Evolutionary conservation across 2,797 vertebrate species (phyloP).

Genomic region (Periophthalmus magnuspinnatus): DNA sequence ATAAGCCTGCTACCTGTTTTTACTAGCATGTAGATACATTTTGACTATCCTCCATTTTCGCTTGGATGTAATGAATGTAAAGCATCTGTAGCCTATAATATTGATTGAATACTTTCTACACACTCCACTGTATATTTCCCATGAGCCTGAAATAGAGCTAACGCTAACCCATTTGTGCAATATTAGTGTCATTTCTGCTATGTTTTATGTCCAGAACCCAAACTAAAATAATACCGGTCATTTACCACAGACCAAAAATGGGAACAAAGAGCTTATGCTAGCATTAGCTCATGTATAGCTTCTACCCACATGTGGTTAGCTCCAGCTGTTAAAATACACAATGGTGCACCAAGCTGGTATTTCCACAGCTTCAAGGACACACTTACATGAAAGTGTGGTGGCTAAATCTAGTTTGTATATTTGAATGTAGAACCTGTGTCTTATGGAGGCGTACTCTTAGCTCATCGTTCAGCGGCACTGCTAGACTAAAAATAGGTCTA

Average conservation of each 20-base stretch:
- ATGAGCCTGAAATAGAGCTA: neutral
- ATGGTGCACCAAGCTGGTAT: neutral
- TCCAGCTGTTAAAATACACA: conserved; percentile 12
- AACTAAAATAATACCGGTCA: neutral
- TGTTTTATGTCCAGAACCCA: neutral
- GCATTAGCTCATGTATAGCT: neutral
- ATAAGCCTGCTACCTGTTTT: too few relatives aligned
- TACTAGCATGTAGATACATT: too few relatives aligned
- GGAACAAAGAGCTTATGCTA: neutral
- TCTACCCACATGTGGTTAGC: neutral
- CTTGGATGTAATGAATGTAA: too few relatives aligned
- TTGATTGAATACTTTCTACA: too few relatives aligned
- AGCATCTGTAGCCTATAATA: too few relatives aligned
- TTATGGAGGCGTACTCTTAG: neutral
- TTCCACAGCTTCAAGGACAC: neutral
- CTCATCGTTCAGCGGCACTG: neutral
- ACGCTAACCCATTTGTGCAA: neutral
- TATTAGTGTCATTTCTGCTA: neutral
- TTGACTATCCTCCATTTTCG: too few relatives aligned
- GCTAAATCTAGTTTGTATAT: neutral
- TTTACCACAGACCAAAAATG: neutral
- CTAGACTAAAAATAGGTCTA: neutral
- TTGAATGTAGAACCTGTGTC: neutral
- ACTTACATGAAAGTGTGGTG: neutral
- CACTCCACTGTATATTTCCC: neutral